phyloP scores from a whole-genome alignment of 2,797 vertebrate species.

The Malacoraja senta region DNA sequence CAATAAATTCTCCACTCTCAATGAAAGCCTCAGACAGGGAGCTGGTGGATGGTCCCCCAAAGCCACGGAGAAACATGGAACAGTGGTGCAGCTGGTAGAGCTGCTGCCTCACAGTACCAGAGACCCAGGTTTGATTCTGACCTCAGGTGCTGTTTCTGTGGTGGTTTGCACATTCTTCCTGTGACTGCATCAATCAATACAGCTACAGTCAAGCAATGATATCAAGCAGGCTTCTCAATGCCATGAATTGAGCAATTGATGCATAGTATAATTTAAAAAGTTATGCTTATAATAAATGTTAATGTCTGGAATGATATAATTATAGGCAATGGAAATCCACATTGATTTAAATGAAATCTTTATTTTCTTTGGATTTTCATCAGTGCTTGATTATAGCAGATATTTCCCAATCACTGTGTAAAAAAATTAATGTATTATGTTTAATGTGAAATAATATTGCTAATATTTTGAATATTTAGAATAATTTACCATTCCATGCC shows the following conservation, averaged over 20 bases:
- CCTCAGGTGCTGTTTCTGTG: no score
- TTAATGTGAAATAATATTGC: neutral
- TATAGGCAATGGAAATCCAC: neutral
- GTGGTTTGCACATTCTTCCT: no score
- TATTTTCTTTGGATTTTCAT: neutral
- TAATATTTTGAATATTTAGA: neutral
- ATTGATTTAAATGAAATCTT: neutral
- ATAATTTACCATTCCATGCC: neutral
- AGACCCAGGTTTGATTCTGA: no score
- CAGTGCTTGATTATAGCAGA: neutral
- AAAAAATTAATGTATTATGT: no score
- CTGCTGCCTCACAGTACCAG: no score
- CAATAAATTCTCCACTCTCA: neutral
- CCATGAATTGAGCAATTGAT: neutral
- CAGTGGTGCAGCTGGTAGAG: no score
- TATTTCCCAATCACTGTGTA: neutral
- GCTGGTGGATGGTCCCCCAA: neutral
- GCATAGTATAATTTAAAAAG: neutral
- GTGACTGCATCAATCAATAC: neutral
- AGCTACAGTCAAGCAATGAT: neutral
- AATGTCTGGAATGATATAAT: neutral
- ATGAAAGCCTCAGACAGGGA: neutral
- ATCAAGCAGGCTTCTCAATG: neutral
- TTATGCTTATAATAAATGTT: neutral
- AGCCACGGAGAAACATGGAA: neutral